phyloP scores from a whole-genome alignment of 2,888 invertebrate genomes.

The Danaus chrysippus region DNA sequence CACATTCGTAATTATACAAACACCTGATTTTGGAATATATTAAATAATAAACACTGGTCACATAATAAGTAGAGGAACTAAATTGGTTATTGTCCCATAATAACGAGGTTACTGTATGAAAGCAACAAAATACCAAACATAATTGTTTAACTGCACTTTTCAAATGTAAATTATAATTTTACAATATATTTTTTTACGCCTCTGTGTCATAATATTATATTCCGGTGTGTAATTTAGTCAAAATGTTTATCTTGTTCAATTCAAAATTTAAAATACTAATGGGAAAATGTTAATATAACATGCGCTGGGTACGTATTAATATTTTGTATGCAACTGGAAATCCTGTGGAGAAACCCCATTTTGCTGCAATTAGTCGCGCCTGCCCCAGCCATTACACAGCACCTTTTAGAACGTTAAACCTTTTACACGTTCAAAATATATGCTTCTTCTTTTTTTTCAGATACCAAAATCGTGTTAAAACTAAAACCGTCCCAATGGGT shows the following conservation, averaged over 20 bases:
- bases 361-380: slow-evolving; percentile 45
- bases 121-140: too few relatives aligned
- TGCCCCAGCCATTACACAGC: slow-evolving; percentile 19
- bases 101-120: too few relatives aligned
- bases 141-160: too few relatives aligned
- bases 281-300: slow-evolving; percentile 13
- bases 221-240: slow-evolving; percentile 1
- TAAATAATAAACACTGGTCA: too few relatives aligned
- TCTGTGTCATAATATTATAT: slow-evolving; percentile 1
- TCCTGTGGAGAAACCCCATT: slow-evolving; percentile 39
- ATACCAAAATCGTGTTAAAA: neutral
- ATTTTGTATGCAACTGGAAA: slow-evolving; percentile 34
- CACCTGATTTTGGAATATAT: too few relatives aligned
- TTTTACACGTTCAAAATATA: slow-evolving; percentile 20
- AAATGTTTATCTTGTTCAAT: slow-evolving; percentile 8
- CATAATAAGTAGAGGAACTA: too few relatives aligned
- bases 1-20: too few relatives aligned
- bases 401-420: slow-evolving; percentile 23
- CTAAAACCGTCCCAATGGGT: neutral
- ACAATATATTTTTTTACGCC: neutral
- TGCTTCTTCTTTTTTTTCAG: slow-evolving; percentile 5
- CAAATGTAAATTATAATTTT: neutral
- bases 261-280: slow-evolving; percentile 9
- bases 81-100: too few relatives aligned
- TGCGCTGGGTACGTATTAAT: slow-evolving; percentile 32